Conservation (phyloP, 1,140 invertebrate species). For the Phortica variegata region DNA sequence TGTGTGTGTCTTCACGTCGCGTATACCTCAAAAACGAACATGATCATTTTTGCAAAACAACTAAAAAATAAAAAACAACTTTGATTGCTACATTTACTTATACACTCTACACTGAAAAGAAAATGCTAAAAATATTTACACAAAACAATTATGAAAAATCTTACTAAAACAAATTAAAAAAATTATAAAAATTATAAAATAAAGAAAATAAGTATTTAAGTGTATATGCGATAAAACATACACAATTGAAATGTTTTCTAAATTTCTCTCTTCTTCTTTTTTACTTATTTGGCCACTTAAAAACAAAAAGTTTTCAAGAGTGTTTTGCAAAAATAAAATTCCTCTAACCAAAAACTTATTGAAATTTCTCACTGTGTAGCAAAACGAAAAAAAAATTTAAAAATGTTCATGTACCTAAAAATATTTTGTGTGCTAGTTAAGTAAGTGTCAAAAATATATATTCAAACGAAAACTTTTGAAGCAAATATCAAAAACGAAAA, state of each 20-base stretch:
- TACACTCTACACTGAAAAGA: conserved; percentile 49
- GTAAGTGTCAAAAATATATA: conserved; percentile 44
- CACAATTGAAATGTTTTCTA: conserved; percentile 22
- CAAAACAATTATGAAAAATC: conserved; percentile 19
- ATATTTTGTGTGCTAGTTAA: conserved; percentile 54
- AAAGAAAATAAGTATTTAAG: conserved; percentile 30
- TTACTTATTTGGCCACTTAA: too few relatives aligned
- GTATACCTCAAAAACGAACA: conserved; percentile 56
- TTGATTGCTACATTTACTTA: conserved; percentile 42
- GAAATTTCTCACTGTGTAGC: too few relatives aligned
- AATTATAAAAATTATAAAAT: conserved; percentile 11
- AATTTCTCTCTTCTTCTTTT: conserved; percentile 23
- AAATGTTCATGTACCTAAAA: conserved; percentile 52
- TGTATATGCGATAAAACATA: not conserved
- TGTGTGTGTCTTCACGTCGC: conserved; percentile 58
- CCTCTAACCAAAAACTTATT: too few relatives aligned
- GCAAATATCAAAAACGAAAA: conserved; percentile 25
- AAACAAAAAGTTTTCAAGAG: conserved; percentile 24
- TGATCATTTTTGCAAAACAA: conserved; percentile 50
- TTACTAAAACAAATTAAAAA: conserved; percentile 14
- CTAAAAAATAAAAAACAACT: conserved; percentile 26
- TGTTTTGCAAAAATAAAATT: conserved; percentile 43
- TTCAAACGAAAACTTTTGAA: conserved; percentile 25
- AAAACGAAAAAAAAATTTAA: conserved; percentile 23
- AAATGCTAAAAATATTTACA: conserved; percentile 35